A percentile compares a stretch with the other conserved stretches of the same genome.
phyloP scores from a whole-genome alignment of 2,797 vertebrate genomes.

The Adrianichthys oophorus region DNA sequence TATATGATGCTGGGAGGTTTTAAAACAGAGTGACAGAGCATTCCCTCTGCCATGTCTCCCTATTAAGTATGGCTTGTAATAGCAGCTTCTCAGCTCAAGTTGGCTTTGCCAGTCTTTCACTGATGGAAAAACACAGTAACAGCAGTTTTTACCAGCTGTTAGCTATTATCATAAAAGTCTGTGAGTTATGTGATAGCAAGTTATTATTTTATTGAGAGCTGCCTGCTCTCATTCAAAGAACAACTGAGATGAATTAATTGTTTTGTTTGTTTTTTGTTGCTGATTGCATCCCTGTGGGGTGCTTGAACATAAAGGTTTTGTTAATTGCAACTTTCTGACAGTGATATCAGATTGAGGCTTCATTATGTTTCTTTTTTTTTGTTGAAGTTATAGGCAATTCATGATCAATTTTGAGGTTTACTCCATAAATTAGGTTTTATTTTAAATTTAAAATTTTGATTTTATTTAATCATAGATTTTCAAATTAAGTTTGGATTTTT shows the following conservation, averaged over 20 bases:
- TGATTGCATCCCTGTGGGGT: neutral
- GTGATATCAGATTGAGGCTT: no score
- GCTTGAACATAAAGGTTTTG: no score
- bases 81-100: slow-evolving; percentile 1
- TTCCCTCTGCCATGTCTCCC: neutral
- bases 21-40: neutral
- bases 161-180: slow-evolving; percentile 9
- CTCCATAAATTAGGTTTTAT: no score
- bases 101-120: neutral
- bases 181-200: slow-evolving; percentile 1
- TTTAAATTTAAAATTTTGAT: no score
- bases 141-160: slow-evolving; percentile 7
- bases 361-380: no score
- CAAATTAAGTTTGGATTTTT: no score
- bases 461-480: no score
- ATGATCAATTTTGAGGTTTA: no score
- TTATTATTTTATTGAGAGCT: slow-evolving; percentile 4
- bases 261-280: neutral
- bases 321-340: no score
- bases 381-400: no score
- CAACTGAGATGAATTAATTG: neutral
- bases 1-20: no score
- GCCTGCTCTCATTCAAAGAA: neutral
- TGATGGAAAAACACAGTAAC: slow-evolving; percentile 1
- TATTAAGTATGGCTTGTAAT: neutral